Evolutionary conservation across 2,113 vertebrate species (phyloP).

Genomic region (Ctenodactylus gundi): DNA sequence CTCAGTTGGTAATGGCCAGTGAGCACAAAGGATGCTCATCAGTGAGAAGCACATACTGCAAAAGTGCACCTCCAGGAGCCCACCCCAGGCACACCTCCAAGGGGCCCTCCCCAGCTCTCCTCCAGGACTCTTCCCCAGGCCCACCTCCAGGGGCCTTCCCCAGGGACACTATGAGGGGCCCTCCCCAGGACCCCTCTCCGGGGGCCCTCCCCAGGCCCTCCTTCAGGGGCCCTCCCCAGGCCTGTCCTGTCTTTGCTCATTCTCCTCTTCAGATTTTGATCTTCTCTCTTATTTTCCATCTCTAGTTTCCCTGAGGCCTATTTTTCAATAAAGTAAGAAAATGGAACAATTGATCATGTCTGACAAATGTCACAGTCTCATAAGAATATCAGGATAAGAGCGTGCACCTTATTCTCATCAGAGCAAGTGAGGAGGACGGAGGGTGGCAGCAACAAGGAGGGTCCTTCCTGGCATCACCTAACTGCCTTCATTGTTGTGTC

Average conservation of each 20-base stretch:
- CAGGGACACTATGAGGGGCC: too few relatives aligned
- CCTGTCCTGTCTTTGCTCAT: background rate
- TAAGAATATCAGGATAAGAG: too few relatives aligned
- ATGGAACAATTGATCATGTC: constrained; percentile 44
- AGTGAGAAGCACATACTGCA: too few relatives aligned
- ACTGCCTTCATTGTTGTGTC: background rate
- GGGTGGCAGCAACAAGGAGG: background rate
- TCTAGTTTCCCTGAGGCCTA: background rate
- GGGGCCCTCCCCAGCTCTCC: too few relatives aligned
- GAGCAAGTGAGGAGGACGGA: background rate
- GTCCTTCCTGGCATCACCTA: background rate
- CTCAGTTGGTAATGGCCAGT: background rate
- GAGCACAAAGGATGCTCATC: too few relatives aligned
- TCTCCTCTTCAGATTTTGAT: background rate
- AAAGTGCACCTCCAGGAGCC: too few relatives aligned
- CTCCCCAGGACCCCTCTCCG: too few relatives aligned
- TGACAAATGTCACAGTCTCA: constrained; percentile 54
- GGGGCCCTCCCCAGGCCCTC: too few relatives aligned
- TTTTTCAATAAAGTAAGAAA: constrained; percentile 59
- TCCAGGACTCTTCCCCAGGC: too few relatives aligned
- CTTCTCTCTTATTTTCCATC: background rate
- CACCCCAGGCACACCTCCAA: too few relatives aligned
- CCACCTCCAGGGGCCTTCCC: too few relatives aligned
- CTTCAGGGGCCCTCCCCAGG: too few relatives aligned
- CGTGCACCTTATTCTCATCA: background rate